Percentiles rank a stretch among this genome's conserved stretches.
Conservation (phyloP, 1,140 invertebrate species). For the Ectropis grisescens region DNA sequence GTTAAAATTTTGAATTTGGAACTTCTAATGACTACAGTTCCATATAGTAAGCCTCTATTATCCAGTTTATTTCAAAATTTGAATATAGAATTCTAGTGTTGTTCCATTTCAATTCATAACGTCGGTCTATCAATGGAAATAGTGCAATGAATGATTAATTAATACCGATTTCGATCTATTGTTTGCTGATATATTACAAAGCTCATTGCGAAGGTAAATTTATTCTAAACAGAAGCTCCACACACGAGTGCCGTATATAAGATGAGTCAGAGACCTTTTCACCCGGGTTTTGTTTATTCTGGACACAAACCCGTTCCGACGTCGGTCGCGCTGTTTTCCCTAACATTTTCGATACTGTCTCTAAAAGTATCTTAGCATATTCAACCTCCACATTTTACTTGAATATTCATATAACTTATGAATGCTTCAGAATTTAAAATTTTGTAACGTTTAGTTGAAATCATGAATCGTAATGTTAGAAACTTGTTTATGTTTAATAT, state of each 20-base stretch:
- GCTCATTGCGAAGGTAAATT: constrained; percentile 44
- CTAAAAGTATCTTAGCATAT: no score
- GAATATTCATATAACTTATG: constrained; percentile 37
- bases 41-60: no score
- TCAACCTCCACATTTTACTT: no score
- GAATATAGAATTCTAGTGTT: no score
- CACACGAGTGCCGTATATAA: constrained; percentile 18
- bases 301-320: constrained; percentile 28
- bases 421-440: constrained; percentile 16
- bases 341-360: constrained; percentile 21
- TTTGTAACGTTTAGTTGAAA: no score
- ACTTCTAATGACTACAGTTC: no score
- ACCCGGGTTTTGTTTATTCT: constrained; percentile 56
- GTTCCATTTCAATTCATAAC: no score
- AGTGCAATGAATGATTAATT: constrained; percentile 4
- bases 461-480: no score
- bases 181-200: constrained; percentile 26
- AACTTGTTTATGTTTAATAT: constrained; percentile 15
- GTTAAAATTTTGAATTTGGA: no score
- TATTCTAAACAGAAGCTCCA: constrained; percentile 47
- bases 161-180: constrained; percentile 12
- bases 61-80: no score
- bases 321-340: constrained; percentile 42
- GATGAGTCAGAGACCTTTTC: constrained; percentile 63
- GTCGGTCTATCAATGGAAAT: no score